phyloP scores from a whole-genome alignment of 2,888 invertebrate genomes.

The Aelia acuminata region DNA sequence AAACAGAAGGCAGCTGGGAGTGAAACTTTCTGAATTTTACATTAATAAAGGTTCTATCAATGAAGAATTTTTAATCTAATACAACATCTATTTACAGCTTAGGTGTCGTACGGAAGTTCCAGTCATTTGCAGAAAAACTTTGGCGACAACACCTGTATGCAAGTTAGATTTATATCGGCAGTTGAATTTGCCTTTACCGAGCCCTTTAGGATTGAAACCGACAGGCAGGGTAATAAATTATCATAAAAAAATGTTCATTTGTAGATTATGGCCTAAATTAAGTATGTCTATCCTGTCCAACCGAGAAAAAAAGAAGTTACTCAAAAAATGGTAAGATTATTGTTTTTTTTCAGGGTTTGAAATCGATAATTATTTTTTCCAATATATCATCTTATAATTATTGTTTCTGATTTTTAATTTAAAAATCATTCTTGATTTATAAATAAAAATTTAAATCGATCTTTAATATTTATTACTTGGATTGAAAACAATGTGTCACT shows the following conservation, averaged over 20 bases:
- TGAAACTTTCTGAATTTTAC: no score
- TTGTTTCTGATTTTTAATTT: no score
- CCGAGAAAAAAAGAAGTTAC: no score
- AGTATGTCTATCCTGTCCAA: neutral
- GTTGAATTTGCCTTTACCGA: slow-evolving; percentile 63
- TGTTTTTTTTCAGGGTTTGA: no score
- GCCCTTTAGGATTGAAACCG: slow-evolving; percentile 20
- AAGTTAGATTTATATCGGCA: slow-evolving; percentile 63
- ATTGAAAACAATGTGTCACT: no score
- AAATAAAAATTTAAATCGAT: no score
- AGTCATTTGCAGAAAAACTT: slow-evolving; percentile 27
- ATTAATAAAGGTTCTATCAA: neutral
- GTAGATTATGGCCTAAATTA: neutral
- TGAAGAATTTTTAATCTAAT: neutral
- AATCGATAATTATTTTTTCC: no score
- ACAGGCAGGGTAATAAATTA: neutral
- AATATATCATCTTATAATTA: no score
- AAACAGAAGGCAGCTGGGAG: no score
- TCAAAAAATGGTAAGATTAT: no score
- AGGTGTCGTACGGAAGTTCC: slow-evolving; percentile 6
- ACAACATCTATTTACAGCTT: slow-evolving; percentile 9
- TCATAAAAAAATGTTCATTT: neutral
- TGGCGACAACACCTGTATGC: slow-evolving; percentile 60
- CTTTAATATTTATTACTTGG: no score
- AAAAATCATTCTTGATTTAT: no score